A percentile compares a stretch with the other conserved stretches of the same genome.
These are phyloP conservation scores for Eurosta solidaginis DNA, from an alignment of 1,140 invertebrate genomes.

Conservation along the genomic window DNA sequence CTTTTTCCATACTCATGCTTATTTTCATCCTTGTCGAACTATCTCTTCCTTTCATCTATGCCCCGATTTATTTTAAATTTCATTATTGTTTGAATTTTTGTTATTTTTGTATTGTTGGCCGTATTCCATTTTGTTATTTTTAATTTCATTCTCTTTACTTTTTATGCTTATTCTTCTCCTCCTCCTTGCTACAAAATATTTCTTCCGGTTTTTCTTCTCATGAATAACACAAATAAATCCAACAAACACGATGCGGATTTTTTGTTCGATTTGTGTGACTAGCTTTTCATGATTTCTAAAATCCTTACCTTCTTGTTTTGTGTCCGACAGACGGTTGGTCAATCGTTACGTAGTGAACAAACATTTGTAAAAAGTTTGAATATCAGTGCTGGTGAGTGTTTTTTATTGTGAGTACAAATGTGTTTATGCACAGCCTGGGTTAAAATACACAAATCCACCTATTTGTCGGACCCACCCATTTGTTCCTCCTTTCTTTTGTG, in stretches of 20 bases:
- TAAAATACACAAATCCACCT: constrained; percentile 25
- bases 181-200: constrained; percentile 9
- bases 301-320: background rate
- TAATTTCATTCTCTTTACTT: background rate
- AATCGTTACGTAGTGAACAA: background rate
- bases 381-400: background rate
- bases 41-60: too few relatives aligned
- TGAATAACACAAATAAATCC: constrained; percentile 28
- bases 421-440: background rate
- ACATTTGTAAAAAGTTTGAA: background rate
- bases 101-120: background rate
- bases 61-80: too few relatives aligned
- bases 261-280: background rate
- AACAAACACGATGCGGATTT: constrained; percentile 20
- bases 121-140: background rate
- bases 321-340: background rate
- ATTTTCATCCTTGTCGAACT: too few relatives aligned
- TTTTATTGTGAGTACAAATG: background rate
- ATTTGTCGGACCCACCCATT: constrained; percentile 3
- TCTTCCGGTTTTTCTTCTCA: constrained; percentile 27
- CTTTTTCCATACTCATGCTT: too few relatives aligned
- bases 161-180: background rate
- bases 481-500: background rate
- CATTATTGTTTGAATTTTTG: background rate
- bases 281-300: background rate